Conservation (phyloP, 2,113 vertebrate genomes). For the Galbula dea region DNA sequence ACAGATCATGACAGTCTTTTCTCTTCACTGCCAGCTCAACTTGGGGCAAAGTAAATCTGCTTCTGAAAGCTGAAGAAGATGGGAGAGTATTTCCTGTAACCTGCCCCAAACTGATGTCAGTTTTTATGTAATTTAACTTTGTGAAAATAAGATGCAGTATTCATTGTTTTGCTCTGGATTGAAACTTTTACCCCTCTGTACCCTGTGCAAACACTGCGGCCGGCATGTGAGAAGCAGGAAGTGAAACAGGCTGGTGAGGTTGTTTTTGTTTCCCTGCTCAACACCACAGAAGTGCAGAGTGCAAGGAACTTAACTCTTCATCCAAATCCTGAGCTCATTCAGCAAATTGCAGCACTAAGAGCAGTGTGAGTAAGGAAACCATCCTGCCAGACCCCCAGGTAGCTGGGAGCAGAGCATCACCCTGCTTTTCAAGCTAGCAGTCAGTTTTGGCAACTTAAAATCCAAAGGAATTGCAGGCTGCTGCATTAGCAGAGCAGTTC, state of each 20-base stretch:
- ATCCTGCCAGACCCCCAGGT: neutral
- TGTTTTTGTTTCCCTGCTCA: neutral
- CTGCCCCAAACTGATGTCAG: neutral
- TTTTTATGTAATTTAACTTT: neutral
- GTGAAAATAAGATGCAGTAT: neutral
- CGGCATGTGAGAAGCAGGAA: conserved; percentile 38
- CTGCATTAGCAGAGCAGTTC: neutral
- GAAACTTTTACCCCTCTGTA: neutral
- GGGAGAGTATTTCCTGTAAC: neutral
- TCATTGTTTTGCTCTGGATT: neutral
- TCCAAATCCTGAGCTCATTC: neutral
- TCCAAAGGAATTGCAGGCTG: neutral
- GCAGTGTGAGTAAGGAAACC: neutral
- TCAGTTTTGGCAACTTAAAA: neutral
- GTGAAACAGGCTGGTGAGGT: conserved; percentile 22
- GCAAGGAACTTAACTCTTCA: neutral
- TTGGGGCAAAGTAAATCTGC: neutral
- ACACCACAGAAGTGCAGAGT: rapidly evolving
- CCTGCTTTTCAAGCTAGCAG: neutral
- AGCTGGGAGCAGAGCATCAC: neutral
- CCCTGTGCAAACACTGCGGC: rapidly evolving
- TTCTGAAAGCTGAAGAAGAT: neutral
- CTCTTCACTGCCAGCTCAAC: neutral
- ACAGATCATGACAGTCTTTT: neutral
- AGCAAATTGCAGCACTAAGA: neutral